Evolutionary conservation across 2,797 vertebrate species (phyloP).

Genomic region (Coregonus ussuriensis): DNA sequence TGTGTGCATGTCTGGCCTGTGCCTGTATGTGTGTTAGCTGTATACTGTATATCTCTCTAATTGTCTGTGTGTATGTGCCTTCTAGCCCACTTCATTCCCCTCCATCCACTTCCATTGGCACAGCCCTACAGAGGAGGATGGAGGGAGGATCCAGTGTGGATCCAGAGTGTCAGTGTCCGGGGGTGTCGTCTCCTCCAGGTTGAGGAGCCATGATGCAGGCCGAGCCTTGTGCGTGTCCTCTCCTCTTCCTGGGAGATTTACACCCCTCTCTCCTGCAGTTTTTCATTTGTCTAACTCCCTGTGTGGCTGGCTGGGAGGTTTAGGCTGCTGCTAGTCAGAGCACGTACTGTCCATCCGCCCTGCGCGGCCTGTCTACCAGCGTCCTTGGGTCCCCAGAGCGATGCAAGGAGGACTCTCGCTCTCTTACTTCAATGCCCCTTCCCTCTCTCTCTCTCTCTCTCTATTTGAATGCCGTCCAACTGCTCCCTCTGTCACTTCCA

Average conservation of each 20-base stretch:
- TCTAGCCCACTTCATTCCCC: neutral
- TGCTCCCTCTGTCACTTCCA: slow-evolving; percentile 9
- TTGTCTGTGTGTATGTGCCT: neutral
- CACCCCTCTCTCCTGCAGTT: slow-evolving; percentile 47
- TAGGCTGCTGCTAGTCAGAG: slow-evolving; percentile 55
- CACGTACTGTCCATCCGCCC: slow-evolving; percentile 32
- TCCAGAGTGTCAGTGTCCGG: too few species aligned
- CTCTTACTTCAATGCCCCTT: too few species aligned
- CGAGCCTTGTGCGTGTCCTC: slow-evolving; percentile 51
- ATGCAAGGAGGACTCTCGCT: too few species aligned
- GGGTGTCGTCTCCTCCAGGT: slow-evolving; percentile 16
- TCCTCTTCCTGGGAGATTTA: slow-evolving; percentile 68
- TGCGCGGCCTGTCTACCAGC: slow-evolving; percentile 19
- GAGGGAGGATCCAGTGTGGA: too few species aligned
- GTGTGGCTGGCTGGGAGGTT: slow-evolving; percentile 50
- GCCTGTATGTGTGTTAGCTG: neutral
- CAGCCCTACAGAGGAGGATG: neutral
- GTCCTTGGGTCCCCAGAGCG: slow-evolving; percentile 45
- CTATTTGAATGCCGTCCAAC: slow-evolving; percentile 28
- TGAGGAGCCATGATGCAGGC: slow-evolving; percentile 47
- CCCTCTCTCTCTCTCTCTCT: neutral
- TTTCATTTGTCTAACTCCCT: slow-evolving; percentile 76
- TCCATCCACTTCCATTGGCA: neutral
- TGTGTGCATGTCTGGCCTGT: neutral
- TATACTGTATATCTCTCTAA: too few species aligned